These are phyloP conservation scores for Callorhinus ursinus DNA, from an alignment of 2,113 vertebrate species.

Conservation along the genomic window DNA sequence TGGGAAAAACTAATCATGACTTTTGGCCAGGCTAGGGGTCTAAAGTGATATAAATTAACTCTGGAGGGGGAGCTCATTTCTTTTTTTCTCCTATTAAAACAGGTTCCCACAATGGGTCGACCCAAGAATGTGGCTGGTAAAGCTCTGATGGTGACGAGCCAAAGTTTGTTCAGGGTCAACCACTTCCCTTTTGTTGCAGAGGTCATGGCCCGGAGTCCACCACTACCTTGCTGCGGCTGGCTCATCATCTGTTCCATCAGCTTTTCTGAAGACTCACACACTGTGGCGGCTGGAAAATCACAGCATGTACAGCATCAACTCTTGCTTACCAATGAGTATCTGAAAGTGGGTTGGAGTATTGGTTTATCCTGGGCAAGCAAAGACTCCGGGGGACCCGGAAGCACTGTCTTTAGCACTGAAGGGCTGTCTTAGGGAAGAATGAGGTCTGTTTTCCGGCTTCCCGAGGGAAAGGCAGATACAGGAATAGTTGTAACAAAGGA, in stretches of 20 bases:
- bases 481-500: slow-evolving; percentile 2
- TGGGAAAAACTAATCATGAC: neutral
- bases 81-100: neutral
- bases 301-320: neutral
- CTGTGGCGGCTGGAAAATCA: neutral
- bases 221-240: neutral
- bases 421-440: slow-evolving; percentile 61
- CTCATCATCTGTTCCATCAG: neutral
- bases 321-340: slow-evolving; percentile 52
- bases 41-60: neutral
- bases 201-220: neutral
- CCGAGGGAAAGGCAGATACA: slow-evolving; percentile 25
- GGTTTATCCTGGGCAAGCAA: slow-evolving; percentile 64
- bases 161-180: neutral
- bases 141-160: neutral
- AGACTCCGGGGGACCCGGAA: slow-evolving; percentile 66
- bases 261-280: neutral
- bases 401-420: slow-evolving; percentile 70
- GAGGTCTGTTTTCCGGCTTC: slow-evolving; percentile 70
- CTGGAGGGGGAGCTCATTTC: neutral
- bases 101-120: neutral
- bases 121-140: no score
- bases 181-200: neutral
- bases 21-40: neutral
- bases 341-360: slow-evolving; percentile 67